Evolutionary conservation across 2,888 invertebrate species (phyloP), one percentile per base, ranked within the genome.

Genomic region (Cheilosia impressa): DNA sequence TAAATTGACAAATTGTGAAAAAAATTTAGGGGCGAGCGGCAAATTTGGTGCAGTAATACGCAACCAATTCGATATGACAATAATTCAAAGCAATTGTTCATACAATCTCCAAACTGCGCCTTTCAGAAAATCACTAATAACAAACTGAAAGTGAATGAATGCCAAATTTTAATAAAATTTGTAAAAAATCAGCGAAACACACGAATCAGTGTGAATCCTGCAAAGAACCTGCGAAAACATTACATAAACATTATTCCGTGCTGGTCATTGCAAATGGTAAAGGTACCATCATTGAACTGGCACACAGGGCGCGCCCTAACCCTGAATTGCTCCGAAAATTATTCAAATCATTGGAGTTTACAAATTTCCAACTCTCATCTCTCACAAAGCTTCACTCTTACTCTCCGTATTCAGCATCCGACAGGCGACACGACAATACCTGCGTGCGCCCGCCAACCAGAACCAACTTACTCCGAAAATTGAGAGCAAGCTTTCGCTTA

Each of bases 231-330:
- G 13, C 1, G 38, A 47, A 2, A 53, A 53, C 52, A 53, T 53
- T 22, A 24, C 27, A 22, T 53, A 53, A 53, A 53, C 24, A 4
- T 22, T 10, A 13, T n/a, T 19, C 17, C 9, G 19, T 47, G 9
- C 17, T 19, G 7, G 17, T 1, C 47, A 47, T 9, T 19, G 17
- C 3, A 47, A 17, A 19, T 47, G 17, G 5, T 17, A 17, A 47
- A 55, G 52, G 22, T n/a, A 65, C 27, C 52, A 52, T 41, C 27
- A 45, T 13, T 68, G 78, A 83, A 68, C 52, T 66, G 24, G 66
- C 65, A 58, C 63, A 80, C 71, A 81, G 85, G 85, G 76, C 85
- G 85, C 85, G 85, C 85, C 85, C 84, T 80, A 85, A 53, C 80
- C 55, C 60, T 47, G 45, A 55, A 71, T 75, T 73, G 31, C 38